Percentiles rank a stretch among this genome's conserved stretches.
These are phyloP conservation scores for Lepidostoma basale DNA, from an alignment of 1,140 invertebrate genomes.

Conservation along the genomic window DNA sequence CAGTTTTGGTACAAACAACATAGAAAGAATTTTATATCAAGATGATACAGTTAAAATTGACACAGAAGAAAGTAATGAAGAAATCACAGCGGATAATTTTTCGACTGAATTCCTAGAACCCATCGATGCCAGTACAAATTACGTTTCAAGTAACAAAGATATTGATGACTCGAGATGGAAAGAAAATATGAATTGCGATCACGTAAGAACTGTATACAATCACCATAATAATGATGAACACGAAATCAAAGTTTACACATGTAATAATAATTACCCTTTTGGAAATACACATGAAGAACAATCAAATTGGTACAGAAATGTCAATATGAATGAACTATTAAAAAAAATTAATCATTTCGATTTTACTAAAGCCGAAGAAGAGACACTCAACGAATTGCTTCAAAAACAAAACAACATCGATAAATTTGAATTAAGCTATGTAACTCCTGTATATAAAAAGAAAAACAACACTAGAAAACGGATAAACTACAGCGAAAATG, in stretches of 20 bases:
- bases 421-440: not conserved
- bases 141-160: no score
- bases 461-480: not conserved
- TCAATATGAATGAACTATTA: no score
- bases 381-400: not conserved
- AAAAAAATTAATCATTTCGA: no score
- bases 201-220: not conserved
- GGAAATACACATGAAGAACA: not conserved
- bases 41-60: not conserved
- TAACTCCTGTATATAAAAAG: not conserved
- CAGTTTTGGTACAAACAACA: not conserved
- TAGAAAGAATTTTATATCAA: no score
- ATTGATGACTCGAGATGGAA: not conserved
- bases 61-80: not conserved
- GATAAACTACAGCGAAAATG: constrained; percentile 8
- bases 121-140: no score
- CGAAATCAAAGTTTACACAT: not conserved
- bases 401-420: not conserved
- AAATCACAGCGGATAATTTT: not conserved
- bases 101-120: no score
- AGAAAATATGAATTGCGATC: not conserved
- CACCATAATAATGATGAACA: not conserved
- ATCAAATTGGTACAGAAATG: not conserved
- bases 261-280: not conserved
- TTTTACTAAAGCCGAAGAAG: no score